Evolutionary conservation across 2,888 invertebrate genomes (phyloP), one percentile per base, ranked within the genome.

Genomic region (Harpalus rufipes): DNA sequence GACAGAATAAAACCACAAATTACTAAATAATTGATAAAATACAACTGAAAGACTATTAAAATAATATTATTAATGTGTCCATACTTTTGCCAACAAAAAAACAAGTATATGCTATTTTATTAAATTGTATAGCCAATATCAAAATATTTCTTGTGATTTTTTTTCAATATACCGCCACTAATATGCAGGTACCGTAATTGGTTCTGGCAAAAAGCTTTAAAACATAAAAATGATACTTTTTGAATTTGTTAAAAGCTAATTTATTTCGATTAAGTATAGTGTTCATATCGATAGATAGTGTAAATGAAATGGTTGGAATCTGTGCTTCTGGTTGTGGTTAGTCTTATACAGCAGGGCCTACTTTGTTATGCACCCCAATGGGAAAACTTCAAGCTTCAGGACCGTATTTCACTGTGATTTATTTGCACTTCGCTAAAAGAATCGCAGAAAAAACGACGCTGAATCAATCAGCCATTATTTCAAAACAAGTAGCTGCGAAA

Each of bases 381-480:
- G 87, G 87, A 88, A 87, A 88, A 88, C 72, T 74, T 74, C 72
- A 74, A 74, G 72, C 89, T 89, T 88, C 88, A 88, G 88, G 90
- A 90, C 90, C 85, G 85, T 91, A 91, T 91, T 91, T 91, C 91
- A 91, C 90, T 90, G 91, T 91, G 91, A 91, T 91, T 91, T 91
- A 91, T 91, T 89, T 90, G 90, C 91, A 91, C 91, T 91, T 89
- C 90, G 90, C 90, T 90, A 89, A 89, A 90, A 90, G 91, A 91
- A 91, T 91, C 90, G 91, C 72, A 85, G 84, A 84, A 91, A 91
- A 91, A 91, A 91, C 90, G 90, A 90, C 90, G 90, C 90, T 89
- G 90, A 91, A 91, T 91, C 91, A 91, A 91, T 91, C 91, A 91
- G 90, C 90, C 91, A 91, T 91, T 91, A 90, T 90, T 91, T 90